phyloP scores from a whole-genome alignment of 2,888 invertebrate species.

The Amblyjoppa proteus region DNA sequence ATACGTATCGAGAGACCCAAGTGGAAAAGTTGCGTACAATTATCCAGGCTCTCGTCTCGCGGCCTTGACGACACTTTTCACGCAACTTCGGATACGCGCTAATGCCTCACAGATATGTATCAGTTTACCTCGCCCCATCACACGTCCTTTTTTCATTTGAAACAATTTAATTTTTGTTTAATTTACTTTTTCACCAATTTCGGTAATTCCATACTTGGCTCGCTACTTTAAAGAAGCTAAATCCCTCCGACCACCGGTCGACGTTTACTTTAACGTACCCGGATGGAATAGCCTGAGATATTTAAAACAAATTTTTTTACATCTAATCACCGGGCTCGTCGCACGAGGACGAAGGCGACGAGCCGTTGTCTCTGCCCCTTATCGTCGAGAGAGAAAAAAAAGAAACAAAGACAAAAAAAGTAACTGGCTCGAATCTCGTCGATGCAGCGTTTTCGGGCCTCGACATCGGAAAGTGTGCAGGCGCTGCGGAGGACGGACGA shows the following conservation, averaged over 20 bases:
- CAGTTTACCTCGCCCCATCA: constrained; percentile 45
- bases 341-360: not conserved
- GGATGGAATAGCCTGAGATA: not conserved
- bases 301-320: not conserved
- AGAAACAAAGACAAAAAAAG: too few species aligned
- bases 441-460: constrained; percentile 32
- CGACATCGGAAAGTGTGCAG: constrained; percentile 13
- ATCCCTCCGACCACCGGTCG: too few species aligned
- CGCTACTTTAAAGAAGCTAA: not conserved
- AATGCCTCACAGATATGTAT: constrained; percentile 60
- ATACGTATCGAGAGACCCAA: not conserved
- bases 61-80: constrained; percentile 55
- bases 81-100: constrained; percentile 59
- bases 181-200: not conserved
- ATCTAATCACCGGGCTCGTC: not conserved
- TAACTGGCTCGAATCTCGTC: not conserved
- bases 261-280: not conserved
- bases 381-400: not conserved
- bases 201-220: not conserved
- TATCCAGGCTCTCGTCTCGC: constrained; percentile 22
- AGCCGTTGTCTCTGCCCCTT: not conserved
- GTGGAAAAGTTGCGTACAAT: constrained; percentile 1
- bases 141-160: not conserved
- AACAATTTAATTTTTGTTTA: not conserved
- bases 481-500: constrained; percentile 5